Percentiles rank a stretch among this genome's conserved stretches.
Evolutionary conservation across 1,140 invertebrate species (phyloP).

Genomic region (Pseudobourletiella spinata): DNA sequence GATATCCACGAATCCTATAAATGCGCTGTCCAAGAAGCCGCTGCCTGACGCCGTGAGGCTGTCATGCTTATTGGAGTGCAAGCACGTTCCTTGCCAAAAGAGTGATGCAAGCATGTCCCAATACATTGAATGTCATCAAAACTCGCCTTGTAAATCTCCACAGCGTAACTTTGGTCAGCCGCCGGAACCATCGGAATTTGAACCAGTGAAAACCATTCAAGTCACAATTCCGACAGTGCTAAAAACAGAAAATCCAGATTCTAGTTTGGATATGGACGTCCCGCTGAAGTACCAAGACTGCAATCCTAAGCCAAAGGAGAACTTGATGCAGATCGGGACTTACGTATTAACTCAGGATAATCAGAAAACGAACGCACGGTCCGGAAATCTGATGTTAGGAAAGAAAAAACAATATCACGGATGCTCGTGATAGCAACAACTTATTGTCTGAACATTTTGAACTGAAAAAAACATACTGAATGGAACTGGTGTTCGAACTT

Average conservation of each 20-base stretch:
- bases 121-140: not conserved
- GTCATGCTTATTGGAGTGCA: constrained; percentile 10
- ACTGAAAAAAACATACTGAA: no score
- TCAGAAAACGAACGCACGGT: not conserved
- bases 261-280: not conserved
- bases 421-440: no score
- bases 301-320: not conserved
- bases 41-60: constrained; percentile 15
- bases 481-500: no score
- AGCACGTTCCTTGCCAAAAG: not conserved
- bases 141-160: not conserved
- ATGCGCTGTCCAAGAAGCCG: constrained; percentile 14
- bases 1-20: constrained; percentile 25
- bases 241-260: not conserved
- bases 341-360: not conserved
- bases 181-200: not conserved
- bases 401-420: not conserved
- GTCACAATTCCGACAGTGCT: not conserved
- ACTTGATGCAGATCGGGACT: not conserved
- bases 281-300: not conserved
- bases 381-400: not conserved
- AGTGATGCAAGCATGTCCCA: not conserved
- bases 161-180: not conserved
- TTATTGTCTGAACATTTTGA: no score
- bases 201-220: not conserved